phyloP scores from a whole-genome alignment of 1,140 invertebrate species.

The Camponotus floridanus region DNA sequence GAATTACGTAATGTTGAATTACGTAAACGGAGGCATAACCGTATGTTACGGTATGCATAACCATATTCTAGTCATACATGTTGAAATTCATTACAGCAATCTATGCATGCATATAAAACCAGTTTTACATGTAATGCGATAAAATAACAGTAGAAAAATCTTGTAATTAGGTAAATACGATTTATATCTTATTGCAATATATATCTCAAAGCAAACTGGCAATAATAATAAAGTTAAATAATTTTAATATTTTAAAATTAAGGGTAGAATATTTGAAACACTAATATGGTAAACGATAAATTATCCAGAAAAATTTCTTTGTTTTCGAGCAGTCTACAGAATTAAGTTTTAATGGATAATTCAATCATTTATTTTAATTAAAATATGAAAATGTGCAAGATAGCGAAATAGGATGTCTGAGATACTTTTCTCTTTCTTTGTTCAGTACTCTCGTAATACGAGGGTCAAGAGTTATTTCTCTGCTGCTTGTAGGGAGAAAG shows the following conservation, averaged over 20 bases:
- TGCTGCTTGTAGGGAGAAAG: neutral
- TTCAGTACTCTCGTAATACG: neutral
- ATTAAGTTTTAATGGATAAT: neutral
- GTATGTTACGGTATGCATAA: neutral
- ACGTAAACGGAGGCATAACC: neutral
- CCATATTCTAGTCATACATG: neutral
- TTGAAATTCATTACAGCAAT: constrained; percentile 19
- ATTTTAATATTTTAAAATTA: neutral
- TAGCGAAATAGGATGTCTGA: neutral
- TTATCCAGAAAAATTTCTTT: neutral
- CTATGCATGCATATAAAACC: neutral
- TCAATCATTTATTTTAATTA: neutral
- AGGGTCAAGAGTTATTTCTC: constrained; percentile 2
- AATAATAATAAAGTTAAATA: constrained; percentile 30
- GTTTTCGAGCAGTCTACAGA: neutral
- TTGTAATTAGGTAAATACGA: neutral
- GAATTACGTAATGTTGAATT: neutral
- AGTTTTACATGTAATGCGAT: neutral
- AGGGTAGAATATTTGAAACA: constrained; percentile 1
- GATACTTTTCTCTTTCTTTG: neutral
- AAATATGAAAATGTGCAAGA: neutral
- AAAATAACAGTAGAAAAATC: neutral
- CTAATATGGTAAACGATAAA: neutral
- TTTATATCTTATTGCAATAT: neutral
- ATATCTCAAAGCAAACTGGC: neutral